Evolutionary conservation across 2,113 vertebrate genomes (phyloP).

Genomic region (Nesoenas mayeri): DNA sequence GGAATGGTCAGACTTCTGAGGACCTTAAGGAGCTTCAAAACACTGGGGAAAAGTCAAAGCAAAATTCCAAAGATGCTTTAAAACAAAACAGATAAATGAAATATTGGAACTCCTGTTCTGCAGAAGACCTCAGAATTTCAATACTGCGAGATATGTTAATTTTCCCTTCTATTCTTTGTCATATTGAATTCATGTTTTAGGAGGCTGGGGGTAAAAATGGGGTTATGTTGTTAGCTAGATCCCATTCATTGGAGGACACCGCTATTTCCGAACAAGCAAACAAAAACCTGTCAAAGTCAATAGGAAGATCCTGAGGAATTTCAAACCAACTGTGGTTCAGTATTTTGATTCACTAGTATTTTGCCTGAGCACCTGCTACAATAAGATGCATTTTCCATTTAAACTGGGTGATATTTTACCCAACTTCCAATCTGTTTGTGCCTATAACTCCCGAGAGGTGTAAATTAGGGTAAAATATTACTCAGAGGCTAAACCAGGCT

Average conservation of each 20-base stretch:
- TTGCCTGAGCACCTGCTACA: neutral
- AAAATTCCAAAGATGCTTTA: neutral
- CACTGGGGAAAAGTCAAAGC: fast-evolving
- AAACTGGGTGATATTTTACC: neutral
- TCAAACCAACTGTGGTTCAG: neutral
- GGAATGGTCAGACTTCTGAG: neutral
- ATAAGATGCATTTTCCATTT: neutral
- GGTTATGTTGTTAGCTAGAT: neutral
- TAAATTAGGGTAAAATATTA: slow-evolving; percentile 14
- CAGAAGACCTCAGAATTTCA: neutral
- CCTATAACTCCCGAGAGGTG: neutral
- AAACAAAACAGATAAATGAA: neutral
- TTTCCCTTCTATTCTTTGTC: neutral
- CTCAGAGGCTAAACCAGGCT: neutral
- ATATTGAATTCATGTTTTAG: neutral
- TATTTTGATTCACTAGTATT: neutral
- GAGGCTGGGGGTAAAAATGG: neutral
- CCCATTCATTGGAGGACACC: neutral
- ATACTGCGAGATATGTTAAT: neutral
- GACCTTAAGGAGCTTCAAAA: neutral
- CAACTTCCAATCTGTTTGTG: neutral
- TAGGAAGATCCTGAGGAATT: neutral
- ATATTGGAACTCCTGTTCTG: neutral
- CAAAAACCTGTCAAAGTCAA: neutral
- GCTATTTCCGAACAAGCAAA: neutral